Evolutionary conservation across 2,797 vertebrate species (phyloP).

Genomic region (Cuculus canorus): DNA sequence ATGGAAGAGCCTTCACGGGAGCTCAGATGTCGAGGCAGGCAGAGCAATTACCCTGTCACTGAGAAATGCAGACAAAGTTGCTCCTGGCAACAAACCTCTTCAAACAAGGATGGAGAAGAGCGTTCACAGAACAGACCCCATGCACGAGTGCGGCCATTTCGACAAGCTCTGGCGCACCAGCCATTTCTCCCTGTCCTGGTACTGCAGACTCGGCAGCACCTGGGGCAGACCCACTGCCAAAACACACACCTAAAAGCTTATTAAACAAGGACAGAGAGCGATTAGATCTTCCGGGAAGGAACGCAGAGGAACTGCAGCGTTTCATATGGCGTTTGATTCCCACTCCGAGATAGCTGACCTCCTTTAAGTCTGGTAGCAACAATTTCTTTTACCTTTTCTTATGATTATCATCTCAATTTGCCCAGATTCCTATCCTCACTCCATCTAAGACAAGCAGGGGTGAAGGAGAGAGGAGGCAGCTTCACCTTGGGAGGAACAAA

Average conservation of each 20-base stretch:
- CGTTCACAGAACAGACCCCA: background rate
- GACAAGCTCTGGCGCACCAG: background rate
- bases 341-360: background rate
- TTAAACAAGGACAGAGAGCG: fast-evolving
- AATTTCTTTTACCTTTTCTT: background rate
- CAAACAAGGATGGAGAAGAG: background rate
- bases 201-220: background rate
- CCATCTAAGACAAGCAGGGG: background rate
- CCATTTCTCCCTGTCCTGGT: background rate
- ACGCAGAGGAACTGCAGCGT: fast-evolving
- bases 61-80: background rate
- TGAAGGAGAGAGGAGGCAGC: background rate
- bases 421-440: background rate
- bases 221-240: background rate
- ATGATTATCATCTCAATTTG: background rate
- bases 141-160: background rate
- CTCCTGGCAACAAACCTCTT: slow-evolving; percentile 34
- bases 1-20: background rate
- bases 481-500: background rate
- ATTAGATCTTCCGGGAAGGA: background rate
- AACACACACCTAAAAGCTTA: background rate
- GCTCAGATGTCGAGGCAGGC: background rate
- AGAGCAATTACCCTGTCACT: background rate
- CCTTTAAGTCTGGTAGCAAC: background rate
- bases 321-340: background rate